Evolutionary conservation across 2,888 invertebrate genomes (phyloP).

Genomic region (Lissonota sp.): DNA sequence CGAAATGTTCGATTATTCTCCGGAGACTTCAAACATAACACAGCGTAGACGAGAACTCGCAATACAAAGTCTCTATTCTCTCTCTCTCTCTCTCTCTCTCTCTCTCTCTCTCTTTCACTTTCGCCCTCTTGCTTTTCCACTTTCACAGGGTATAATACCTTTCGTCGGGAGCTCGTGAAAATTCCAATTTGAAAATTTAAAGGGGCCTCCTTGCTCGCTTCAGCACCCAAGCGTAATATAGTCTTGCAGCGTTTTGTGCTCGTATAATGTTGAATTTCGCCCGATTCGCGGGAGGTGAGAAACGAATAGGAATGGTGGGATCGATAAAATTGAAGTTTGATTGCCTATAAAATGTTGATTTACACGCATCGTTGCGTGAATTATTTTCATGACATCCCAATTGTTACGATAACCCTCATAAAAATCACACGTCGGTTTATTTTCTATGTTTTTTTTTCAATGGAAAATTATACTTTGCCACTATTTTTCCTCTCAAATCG

Average conservation of each 20-base stretch:
- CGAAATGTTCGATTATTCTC: conserved; percentile 69
- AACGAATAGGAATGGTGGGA: too few species aligned
- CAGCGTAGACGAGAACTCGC: conserved; percentile 36
- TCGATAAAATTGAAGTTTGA: not conserved
- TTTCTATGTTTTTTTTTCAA: too few species aligned
- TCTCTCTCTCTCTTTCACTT: not conserved
- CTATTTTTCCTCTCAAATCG: too few species aligned
- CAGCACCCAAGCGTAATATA: not conserved
- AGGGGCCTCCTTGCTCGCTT: not conserved
- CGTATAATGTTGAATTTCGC: too few species aligned
- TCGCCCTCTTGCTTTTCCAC: conserved; percentile 23
- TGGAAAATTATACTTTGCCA: too few species aligned
- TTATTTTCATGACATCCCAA: too few species aligned
- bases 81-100: conserved; percentile 43
- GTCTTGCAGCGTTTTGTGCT: not conserved
- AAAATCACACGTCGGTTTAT: too few species aligned
- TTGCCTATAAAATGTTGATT: too few species aligned
- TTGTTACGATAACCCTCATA: too few species aligned
- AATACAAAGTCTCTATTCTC: conserved; percentile 46
- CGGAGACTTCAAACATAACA: conserved; percentile 67
- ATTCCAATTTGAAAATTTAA: conserved; percentile 42
- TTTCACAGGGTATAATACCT: conserved; percentile 45
- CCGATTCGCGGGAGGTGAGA: too few species aligned
- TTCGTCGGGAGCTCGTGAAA: conserved; percentile 39
- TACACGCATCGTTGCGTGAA: too few species aligned